Base-by-base conservation (phyloP, 2,888 invertebrate genomes). In the Drosophila borealis region DNA sequence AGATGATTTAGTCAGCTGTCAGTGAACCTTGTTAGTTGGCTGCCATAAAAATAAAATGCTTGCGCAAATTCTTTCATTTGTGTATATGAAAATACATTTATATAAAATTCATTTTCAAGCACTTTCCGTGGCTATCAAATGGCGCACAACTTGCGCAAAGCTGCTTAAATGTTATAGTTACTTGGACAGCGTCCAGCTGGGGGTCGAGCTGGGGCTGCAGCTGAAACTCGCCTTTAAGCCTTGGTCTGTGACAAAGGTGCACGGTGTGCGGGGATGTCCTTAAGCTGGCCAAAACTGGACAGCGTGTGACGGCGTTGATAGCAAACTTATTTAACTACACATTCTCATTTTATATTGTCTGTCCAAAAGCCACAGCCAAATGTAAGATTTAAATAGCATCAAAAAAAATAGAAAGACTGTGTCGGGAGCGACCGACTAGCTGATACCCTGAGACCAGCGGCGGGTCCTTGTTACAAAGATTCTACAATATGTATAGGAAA, bases 91-190 rank as follows among this genome's bases (percentile, higher is more conserved):
- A 71, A 60, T 51, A 50, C 46, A 39, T 71, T 49, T 70, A 61
- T 77, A 51, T 66, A 69, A 67, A 67, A 69, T 65, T 80, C 72
- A 75, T 75, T 60, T 53, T 33, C 37, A 39, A 29, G 29, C 29
- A 37, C 37, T 66, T 39, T 66, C 13, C 36, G 48, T 54, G 76
- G 79, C 83, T 85, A 87, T 89, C 88, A 83, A 80, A 71, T 71
- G 85, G 67, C 73, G 44, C 75, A 67, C 80, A 83, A 89, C 73
- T 78, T 81, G 53, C 36, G 55, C 66, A 90, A 91, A 91, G 90
- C 91, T 74, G 91, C 90, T 91, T 91, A 91, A 89, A 77, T 88
- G 89, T 80, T 90, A 90, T 91, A 90, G 91, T 80, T 88, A 91
- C 84, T 85, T 69, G 65, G 64, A 65, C 70, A 72, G 21, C 50